phyloP scores from a whole-genome alignment of 2,888 invertebrate species.

The Yponomeuta cagnagella region DNA sequence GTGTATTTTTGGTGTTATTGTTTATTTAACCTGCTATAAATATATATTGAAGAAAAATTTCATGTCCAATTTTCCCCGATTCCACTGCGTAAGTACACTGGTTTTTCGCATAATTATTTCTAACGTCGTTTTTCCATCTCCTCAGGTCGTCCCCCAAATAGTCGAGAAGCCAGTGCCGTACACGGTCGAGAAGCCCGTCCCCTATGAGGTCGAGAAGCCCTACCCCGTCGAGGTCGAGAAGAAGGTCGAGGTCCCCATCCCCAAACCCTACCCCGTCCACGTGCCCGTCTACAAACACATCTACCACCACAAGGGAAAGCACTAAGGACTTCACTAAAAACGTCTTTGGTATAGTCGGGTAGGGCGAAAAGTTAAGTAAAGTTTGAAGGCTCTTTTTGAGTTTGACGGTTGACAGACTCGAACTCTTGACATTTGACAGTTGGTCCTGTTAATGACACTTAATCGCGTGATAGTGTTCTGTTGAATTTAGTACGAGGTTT shows the following conservation, averaged over 20 bases:
- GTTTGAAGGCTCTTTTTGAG: no score
- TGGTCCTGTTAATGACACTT: no score
- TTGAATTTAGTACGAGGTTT: no score
- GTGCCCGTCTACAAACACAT: conserved; percentile 84
- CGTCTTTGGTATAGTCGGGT: no score
- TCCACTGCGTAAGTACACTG: not conserved
- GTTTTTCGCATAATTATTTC: not conserved
- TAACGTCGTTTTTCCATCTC: conserved; percentile 22
- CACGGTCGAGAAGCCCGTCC: conserved; percentile 82
- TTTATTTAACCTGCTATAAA: no score
- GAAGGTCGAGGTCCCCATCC: conserved; percentile 81
- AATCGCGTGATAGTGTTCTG: no score
- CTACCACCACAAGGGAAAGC: conserved; percentile 78
- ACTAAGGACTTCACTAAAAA: conserved; percentile 40
- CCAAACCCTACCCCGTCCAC: conserved; percentile 84
- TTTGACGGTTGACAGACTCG: no score
- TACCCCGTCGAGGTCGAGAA: conserved; percentile 86
- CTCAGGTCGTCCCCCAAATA: conserved; percentile 79
- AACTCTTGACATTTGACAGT: no score
- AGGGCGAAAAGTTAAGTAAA: no score
- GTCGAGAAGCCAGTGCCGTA: conserved; percentile 84
- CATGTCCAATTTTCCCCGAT: no score
- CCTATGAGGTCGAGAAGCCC: conserved; percentile 83
- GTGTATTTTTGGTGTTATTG: no score
- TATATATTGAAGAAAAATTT: no score